Percentiles rank a stretch among this genome's conserved stretches.
phyloP scores from a whole-genome alignment of 2,888 invertebrate genomes.

The Alloscopus bannaensis region DNA sequence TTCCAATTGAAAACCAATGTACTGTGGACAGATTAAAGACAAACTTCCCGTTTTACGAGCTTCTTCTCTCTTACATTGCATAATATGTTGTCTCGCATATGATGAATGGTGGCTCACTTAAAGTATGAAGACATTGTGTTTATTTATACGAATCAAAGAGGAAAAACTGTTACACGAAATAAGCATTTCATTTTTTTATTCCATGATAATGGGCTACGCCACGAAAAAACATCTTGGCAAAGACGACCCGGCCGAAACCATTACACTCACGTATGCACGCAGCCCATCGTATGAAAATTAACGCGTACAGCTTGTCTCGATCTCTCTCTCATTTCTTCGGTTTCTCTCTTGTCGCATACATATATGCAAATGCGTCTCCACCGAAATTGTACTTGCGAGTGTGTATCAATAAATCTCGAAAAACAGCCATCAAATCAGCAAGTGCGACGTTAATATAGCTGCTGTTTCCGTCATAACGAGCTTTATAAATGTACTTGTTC shows the following conservation, averaged over 20 bases:
- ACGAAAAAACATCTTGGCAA: constrained; percentile 7
- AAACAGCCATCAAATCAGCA: constrained; percentile 52
- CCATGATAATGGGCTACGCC: constrained; percentile 6
- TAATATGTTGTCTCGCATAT: not conserved
- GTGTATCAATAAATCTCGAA: constrained; percentile 47
- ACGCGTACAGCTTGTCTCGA: too few species aligned
- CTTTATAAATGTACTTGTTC: constrained; percentile 25
- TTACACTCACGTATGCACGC: not conserved
- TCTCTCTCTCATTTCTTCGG: too few species aligned
- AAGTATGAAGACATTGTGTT: constrained; percentile 31
- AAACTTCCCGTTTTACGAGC: constrained; percentile 1
- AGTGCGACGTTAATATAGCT: constrained; percentile 35
- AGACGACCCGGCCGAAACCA: not conserved
- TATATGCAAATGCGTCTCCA: too few species aligned
- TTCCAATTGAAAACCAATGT: not conserved
- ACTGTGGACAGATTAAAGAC: too few species aligned
- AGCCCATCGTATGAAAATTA: not conserved
- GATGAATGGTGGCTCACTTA: constrained; percentile 19
- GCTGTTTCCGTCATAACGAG: constrained; percentile 30
- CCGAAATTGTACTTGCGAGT: constrained; percentile 14
- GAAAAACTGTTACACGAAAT: not conserved
- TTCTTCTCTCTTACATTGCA: not conserved
- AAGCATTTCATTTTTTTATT: not conserved
- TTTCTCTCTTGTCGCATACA: too few species aligned
- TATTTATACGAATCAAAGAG: constrained; percentile 38